Evolutionary conservation across 1,140 invertebrate genomes (phyloP), one percentile per base, ranked within the genome.

Genomic region (Neodiprion lecontei): DNA sequence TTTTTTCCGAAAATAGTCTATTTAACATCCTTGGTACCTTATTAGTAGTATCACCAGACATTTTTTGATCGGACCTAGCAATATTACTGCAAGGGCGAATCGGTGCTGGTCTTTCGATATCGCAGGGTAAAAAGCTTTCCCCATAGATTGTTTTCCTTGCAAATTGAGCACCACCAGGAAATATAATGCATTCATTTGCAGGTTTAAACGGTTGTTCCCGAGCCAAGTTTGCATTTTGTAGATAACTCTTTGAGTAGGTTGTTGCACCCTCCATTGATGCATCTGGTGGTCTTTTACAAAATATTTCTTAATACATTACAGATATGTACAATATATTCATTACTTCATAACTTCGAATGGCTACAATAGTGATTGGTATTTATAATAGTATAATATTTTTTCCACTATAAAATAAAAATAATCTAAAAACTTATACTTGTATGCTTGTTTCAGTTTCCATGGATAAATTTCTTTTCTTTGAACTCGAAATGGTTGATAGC

Each of bases 301-400:
- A n/a, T 66, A 66, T 21, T n/a, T 66, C 21, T 66, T 66, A 66
- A 66, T 66, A 7, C 1, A 5, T 66, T 66, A 66, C 7, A 66
- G 14, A 66, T 66, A 66, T 5, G 28, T 40, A 40, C 28, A 40
- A 5, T 40, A 69, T 23, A 9, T 69, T 23, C 21, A 14, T 11
- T 23, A 23, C 9, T 28, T 69, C 40, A n/a, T 23, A 23, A 23
- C 12, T 82, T 4, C 84, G 79, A 72, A 75, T 77, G 8, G 78
- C 76, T 61, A 80, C 82, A n/a, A 83, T 86, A 77, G 89, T 88
- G 9, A 89, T 88, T 0, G 89, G 88, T 74, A 90, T 79, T 75
- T 92, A 92, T 1, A 88, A 90, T 49, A 91, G 76, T 74, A 86
- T 83, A 79, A 90, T 89, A 23, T 89, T 87, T 11, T 90, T 91